phyloP scores from a whole-genome alignment of 2,797 vertebrate genomes.

The Myripristis murdjan region DNA sequence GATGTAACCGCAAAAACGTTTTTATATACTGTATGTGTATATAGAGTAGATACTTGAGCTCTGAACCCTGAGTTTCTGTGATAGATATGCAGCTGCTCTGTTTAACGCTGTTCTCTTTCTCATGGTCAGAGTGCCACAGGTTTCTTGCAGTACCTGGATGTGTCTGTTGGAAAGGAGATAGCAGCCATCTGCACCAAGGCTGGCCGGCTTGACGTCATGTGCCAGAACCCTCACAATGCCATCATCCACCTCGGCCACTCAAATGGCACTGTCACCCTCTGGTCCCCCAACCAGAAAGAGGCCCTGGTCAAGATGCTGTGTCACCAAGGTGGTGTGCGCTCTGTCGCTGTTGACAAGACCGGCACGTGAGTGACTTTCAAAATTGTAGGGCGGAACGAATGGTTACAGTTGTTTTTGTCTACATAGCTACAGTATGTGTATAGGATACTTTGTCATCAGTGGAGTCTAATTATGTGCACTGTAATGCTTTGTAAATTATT shows the following conservation, averaged over 20 bases:
- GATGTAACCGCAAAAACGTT: too few species aligned
- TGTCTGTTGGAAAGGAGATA: slow-evolving; percentile 92
- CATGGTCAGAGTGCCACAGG: slow-evolving; percentile 87
- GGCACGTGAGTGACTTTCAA: slow-evolving; percentile 88
- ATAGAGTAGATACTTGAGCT: too few species aligned
- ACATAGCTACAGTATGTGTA: too few species aligned
- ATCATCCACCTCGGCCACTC: slow-evolving; percentile 91
- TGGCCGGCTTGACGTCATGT: slow-evolving; percentile 90
- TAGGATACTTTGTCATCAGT: too few species aligned
- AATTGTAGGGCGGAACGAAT: background rate
- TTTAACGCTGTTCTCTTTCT: background rate
- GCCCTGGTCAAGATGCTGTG: slow-evolving; percentile 92
- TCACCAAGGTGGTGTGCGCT: slow-evolving; percentile 89
- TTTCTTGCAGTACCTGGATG: slow-evolving; percentile 93
- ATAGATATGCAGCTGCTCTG: background rate
- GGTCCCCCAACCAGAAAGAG: slow-evolving; percentile 92
- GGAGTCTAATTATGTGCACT: too few species aligned
- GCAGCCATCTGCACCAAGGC: slow-evolving; percentile 86
- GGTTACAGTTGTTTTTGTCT: background rate
- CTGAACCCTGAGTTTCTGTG: background rate
- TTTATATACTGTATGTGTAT: too few species aligned
- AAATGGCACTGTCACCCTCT: slow-evolving; percentile 91
- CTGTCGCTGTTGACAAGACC: slow-evolving; percentile 88
- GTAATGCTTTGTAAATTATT: too few species aligned
- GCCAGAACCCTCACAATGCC: slow-evolving; percentile 91